These are phyloP conservation scores for Slavum lentiscoides DNA, from an alignment of 2,888 invertebrate species.

Conservation along the genomic window DNA sequence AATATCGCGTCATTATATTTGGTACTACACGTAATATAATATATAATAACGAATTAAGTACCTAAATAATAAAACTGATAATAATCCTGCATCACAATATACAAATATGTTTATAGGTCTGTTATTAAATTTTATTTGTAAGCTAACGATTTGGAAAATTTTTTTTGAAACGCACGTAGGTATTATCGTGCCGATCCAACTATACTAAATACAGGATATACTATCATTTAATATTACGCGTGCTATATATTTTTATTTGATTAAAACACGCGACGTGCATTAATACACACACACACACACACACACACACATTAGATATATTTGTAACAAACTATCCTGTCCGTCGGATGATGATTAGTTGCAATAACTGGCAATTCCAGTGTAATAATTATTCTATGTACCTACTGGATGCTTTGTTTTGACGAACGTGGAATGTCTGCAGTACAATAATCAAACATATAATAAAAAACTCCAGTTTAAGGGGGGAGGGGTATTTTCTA, in stretches of 20 bases:
- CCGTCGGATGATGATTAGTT: slow-evolving; percentile 11
- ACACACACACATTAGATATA: not conserved
- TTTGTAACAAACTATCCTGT: not conserved
- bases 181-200: not conserved
- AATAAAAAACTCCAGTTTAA: slow-evolving; percentile 28
- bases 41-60: too few species aligned
- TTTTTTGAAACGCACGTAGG: not conserved
- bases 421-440: not conserved
- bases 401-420: slow-evolving; percentile 14
- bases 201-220: too few species aligned
- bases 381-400: not conserved
- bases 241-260: not conserved
- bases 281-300: not conserved
- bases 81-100: too few species aligned
- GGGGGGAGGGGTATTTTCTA: not conserved
- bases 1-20: too few species aligned
- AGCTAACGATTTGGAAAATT: too few species aligned
- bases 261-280: not conserved
- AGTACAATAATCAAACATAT: not conserved
- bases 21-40: too few species aligned
- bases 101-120: too few species aligned
- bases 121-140: too few species aligned
- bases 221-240: too few species aligned
- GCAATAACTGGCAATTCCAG: slow-evolving; percentile 1
- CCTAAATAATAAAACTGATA: too few species aligned